Base-by-base conservation (phyloP, 1,140 invertebrate species). In the Drosophila kikkawai region DNA sequence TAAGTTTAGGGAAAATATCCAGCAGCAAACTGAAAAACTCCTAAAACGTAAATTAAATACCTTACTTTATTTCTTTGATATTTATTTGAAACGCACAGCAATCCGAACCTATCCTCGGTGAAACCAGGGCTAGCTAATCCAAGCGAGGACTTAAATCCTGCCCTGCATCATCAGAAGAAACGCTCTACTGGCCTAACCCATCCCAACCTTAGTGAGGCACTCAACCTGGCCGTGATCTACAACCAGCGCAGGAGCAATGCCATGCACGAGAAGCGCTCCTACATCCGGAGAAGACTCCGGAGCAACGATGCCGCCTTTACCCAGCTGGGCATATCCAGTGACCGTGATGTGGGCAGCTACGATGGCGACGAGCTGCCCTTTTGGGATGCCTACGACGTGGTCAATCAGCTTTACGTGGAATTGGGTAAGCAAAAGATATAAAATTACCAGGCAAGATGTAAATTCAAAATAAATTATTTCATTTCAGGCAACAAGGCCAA, bases 341-440 rank as follows among this genome's bases (percentile, higher is more conserved):
- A 83, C 36, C 53, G 44, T 6, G 87, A 83, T 42, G 32, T 75
- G 22, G 65, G 77, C 42, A 78, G 66, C 76, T 91, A 92, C 32
- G 78, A 79, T 13, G 73, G 76, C 7, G 85, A 91, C 60, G 93
- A 93, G 67, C 91, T 93, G 60, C 96, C 96, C 7, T 97, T 96
- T 80, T 98, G 97, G 97, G 97, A 98, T 91, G 96, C 96, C 1
- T 98, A 97, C 90, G 97, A 98, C 91, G 96, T 96, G 59, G 97
- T 97, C 83, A 97, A 98, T 93, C 97, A 98, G 92, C 94, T 97
- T 32, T 98, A 98, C 92, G 94, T 98, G 87, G 96, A 97, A 93
- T 94, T 97, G 74, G 96, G 97, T 95, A 76, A 65, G 83, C 15
- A 56, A 39, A 56, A 4, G 7, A 9, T 9, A 44, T 2, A 11